Evolutionary conservation across 2,888 invertebrate genomes (phyloP).

Genomic region (Heliconius ethilla): DNA sequence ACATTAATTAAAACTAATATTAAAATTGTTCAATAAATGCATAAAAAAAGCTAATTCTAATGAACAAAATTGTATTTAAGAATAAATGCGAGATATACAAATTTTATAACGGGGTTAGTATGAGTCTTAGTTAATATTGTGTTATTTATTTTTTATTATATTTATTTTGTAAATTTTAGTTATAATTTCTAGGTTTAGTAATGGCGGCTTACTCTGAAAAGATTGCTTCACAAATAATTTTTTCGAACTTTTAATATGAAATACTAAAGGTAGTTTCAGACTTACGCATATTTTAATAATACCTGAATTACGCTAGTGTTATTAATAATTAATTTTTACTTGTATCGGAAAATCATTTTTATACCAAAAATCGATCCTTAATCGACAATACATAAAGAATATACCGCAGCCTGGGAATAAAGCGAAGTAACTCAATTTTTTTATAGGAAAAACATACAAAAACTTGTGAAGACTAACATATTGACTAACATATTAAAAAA

Average conservation of each 20-base stretch:
- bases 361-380: neutral
- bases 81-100: neutral
- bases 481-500: too few species aligned
- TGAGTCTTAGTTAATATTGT: neutral
- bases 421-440: neutral
- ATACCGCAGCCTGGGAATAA: neutral
- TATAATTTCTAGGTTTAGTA: neutral
- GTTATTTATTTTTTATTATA: neutral
- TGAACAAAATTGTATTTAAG: neutral
- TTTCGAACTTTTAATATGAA: neutral
- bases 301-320: neutral
- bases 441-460: neutral
- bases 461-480: neutral
- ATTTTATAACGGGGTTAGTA: neutral
- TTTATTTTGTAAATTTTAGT: neutral
- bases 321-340: neutral
- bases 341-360: neutral
- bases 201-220: neutral
- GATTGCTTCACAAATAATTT: neutral
- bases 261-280: neutral
- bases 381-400: neutral
- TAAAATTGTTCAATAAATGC: neutral
- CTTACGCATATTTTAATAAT: neutral
- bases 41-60: neutral
- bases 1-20: neutral